Conservation (phyloP, 2,113 vertebrate genomes). For the Galeopterus variegatus region DNA sequence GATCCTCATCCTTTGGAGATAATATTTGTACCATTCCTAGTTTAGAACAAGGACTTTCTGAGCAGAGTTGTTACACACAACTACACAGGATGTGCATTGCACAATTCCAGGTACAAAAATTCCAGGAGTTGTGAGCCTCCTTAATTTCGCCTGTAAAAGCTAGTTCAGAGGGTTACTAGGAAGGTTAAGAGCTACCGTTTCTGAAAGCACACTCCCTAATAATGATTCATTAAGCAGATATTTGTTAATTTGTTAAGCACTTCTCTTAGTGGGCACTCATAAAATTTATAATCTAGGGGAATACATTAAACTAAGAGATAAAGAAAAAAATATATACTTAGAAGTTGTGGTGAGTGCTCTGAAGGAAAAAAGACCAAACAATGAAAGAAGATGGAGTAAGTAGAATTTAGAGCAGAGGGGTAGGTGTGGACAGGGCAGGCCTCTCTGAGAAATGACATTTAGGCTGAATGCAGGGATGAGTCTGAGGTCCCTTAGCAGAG, state of each 20-base stretch:
- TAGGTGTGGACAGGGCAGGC: background rate
- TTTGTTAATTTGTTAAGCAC: background rate
- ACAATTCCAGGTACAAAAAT: background rate
- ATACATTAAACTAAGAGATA: background rate
- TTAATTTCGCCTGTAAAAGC: background rate
- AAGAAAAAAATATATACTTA: background rate
- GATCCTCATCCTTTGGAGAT: background rate
- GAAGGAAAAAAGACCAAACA: background rate
- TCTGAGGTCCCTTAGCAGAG: background rate
- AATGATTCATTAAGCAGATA: background rate
- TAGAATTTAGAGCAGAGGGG: no score
- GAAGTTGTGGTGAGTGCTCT: background rate
- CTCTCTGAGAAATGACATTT: background rate
- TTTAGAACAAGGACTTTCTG: slow-evolving; percentile 30
- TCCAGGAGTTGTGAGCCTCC: background rate
- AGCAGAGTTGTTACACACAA: background rate
- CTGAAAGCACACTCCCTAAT: background rate
- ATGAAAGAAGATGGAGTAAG: background rate
- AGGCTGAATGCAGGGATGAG: background rate
- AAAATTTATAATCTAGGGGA: background rate
- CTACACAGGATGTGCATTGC: background rate
- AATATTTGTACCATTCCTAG: background rate
- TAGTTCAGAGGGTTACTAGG: background rate
- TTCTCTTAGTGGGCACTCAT: background rate
- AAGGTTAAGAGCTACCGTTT: background rate